These are phyloP conservation scores for Melinaea menophilus DNA, from an alignment of 2,888 invertebrate genomes.

Conservation along the genomic window DNA sequence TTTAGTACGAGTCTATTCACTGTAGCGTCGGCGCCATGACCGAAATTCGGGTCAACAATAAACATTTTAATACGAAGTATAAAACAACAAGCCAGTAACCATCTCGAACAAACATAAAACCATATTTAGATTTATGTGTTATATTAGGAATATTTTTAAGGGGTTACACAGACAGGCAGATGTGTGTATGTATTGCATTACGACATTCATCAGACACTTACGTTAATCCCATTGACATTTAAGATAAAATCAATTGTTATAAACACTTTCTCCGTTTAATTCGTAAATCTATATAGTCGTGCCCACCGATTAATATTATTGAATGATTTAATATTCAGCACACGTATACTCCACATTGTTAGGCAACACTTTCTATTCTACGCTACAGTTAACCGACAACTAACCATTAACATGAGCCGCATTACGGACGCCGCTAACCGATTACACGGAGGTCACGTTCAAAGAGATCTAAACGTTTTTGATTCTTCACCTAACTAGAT, in stretches of 20 bases:
- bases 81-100: slow-evolving; percentile 50
- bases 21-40: slow-evolving; percentile 46
- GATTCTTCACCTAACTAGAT: too few relatives aligned
- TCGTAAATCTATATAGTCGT: slow-evolving; percentile 62
- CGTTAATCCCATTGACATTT: slow-evolving; percentile 66
- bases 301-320: slow-evolving; percentile 54
- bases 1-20: slow-evolving; percentile 34
- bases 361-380: slow-evolving; percentile 65
- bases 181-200: slow-evolving; percentile 28
- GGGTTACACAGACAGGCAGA: slow-evolving; percentile 15
- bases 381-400: slow-evolving; percentile 29
- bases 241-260: slow-evolving; percentile 65
- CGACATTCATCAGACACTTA: slow-evolving; percentile 47
- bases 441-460: slow-evolving; percentile 9
- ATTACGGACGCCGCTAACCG: slow-evolving; percentile 25
- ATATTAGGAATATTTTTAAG: slow-evolving; percentile 19
- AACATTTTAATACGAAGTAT: slow-evolving; percentile 58
- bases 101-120: slow-evolving; percentile 39
- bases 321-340: slow-evolving; percentile 56
- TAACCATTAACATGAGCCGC: slow-evolving; percentile 31
- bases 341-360: slow-evolving; percentile 56
- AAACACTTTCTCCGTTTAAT: slow-evolving; percentile 70
- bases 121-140: slow-evolving; percentile 35
- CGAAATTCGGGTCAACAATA: slow-evolving; percentile 56
- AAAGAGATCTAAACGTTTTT: too few relatives aligned